Base-by-base conservation (phyloP, 2,888 invertebrate genomes). In the Drosophila hamatofila region DNA sequence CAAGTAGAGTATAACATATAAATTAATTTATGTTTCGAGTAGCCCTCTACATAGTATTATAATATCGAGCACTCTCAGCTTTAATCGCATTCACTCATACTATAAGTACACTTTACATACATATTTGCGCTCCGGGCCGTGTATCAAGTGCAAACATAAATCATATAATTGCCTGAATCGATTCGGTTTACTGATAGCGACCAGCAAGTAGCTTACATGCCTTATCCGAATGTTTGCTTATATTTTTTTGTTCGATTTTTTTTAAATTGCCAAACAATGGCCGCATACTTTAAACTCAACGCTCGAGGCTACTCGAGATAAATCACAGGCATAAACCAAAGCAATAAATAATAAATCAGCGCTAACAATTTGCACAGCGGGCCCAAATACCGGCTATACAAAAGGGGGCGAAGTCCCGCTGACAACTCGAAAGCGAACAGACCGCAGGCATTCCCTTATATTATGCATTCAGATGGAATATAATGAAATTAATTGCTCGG, bases 311-410 rank as follows among this genome's bases (percentile, higher is more conserved):
- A 60, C 63, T 49, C 37, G 57, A 75, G 69, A 88, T 85, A 88
- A 85, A 85, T 88, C 86, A 85, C 78, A 60, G 74, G 25, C 79
- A 72, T 63, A 81, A 73, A 72, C 78, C 77, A 72, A 78, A 68
- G 86, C 88, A 71, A 85, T 85, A 85, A 85, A 88, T 85, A 85
- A 85, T 85, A 88, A 85, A 85, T 88, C 86, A 75, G 64, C 55
- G 86, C 80, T 69, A 75, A 81, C 83, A 72, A 83, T 86, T 88
- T 80, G 66, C 83, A 68, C 85, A 78, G 78, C 77, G 44, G 54
- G 57, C 57, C 65, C 58, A 41, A 54, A 58, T 42, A 35, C 33
- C 25, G 37, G 37, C 49, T 16, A 3, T 42, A 7, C 16, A 21
- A 33, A 27, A 30, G 48, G 44, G 44, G 62, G 39, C 8, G 65